These are phyloP conservation scores for Tenthredo scrophulariae DNA, from an alignment of 2,888 invertebrate species.

Conservation along the genomic window DNA sequence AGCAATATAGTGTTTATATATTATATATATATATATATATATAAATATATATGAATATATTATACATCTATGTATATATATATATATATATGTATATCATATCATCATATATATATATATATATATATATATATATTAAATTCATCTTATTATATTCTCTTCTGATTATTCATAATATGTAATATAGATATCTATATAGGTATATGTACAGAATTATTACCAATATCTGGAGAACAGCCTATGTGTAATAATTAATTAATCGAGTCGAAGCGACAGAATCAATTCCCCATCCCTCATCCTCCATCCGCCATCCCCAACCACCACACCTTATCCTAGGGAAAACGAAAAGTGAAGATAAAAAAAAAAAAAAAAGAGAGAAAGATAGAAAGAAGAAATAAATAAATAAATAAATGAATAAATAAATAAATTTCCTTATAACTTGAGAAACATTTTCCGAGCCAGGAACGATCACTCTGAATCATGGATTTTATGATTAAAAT, in stretches of 20 bases:
- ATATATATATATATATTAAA: not conserved
- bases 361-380: not conserved
- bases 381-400: not conserved
- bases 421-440: not conserved
- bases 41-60: not conserved
- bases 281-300: not conserved
- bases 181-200: constrained; percentile 10
- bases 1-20: constrained; percentile 49
- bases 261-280: constrained; percentile 18
- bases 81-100: not conserved
- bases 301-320: not conserved
- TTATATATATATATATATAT: not conserved
- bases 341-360: not conserved
- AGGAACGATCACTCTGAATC: constrained; percentile 1
- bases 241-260: not conserved
- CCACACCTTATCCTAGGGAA: not conserved
- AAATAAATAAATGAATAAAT: not conserved
- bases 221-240: not conserved
- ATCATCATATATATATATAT: not conserved
- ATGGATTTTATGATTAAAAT: constrained; percentile 8
- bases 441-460: constrained; percentile 16
- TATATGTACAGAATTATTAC: constrained; percentile 9
- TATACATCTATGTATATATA: not conserved
- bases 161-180: constrained; percentile 2
- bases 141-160: not conserved